Conservation (phyloP, 2,113 vertebrate genomes). For the Clinocottus analis region DNA sequence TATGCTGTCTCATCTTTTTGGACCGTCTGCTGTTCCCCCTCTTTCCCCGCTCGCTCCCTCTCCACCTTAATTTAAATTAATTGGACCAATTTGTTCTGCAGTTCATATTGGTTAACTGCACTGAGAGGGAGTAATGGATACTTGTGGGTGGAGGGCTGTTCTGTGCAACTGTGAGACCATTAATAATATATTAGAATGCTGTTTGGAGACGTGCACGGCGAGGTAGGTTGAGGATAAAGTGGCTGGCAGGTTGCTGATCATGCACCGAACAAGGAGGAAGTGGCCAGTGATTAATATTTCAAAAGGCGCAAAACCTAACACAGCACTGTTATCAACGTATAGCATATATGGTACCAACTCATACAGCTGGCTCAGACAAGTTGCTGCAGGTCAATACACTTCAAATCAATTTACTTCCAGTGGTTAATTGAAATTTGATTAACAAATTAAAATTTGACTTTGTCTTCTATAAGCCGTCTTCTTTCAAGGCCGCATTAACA, state of each 20-base stretch:
- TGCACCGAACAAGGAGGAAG: slow-evolving; percentile 68
- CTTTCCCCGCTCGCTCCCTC: slow-evolving; percentile 16
- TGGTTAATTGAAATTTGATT: slow-evolving; percentile 66
- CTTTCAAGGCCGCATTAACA: background rate
- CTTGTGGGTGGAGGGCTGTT: slow-evolving; percentile 60
- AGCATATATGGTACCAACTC: background rate
- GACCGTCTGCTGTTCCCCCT: slow-evolving; percentile 35
- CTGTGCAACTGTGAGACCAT: slow-evolving; percentile 66
- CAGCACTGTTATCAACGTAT: slow-evolving; percentile 56
- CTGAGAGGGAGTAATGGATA: slow-evolving; percentile 64
- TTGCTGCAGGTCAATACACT: slow-evolving; percentile 15
- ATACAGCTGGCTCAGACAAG: background rate
- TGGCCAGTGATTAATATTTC: slow-evolving; percentile 75
- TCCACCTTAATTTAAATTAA: slow-evolving; percentile 69
- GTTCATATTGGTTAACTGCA: slow-evolving; percentile 65
- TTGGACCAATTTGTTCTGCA: slow-evolving; percentile 72
- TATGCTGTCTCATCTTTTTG: background rate
- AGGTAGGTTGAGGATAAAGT: slow-evolving; percentile 71
- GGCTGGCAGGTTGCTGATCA: slow-evolving; percentile 71
- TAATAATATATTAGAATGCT: slow-evolving; percentile 77
- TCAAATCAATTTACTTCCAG: slow-evolving; percentile 16
- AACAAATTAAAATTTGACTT: slow-evolving; percentile 43
- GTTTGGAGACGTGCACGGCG: slow-evolving; percentile 62
- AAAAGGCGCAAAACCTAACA: slow-evolving; percentile 63
- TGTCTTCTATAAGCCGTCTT: slow-evolving; percentile 23